Evolutionary conservation across 1,140 invertebrate genomes (phyloP).

Genomic region (Diachasmimorpha longicaudata): DNA sequence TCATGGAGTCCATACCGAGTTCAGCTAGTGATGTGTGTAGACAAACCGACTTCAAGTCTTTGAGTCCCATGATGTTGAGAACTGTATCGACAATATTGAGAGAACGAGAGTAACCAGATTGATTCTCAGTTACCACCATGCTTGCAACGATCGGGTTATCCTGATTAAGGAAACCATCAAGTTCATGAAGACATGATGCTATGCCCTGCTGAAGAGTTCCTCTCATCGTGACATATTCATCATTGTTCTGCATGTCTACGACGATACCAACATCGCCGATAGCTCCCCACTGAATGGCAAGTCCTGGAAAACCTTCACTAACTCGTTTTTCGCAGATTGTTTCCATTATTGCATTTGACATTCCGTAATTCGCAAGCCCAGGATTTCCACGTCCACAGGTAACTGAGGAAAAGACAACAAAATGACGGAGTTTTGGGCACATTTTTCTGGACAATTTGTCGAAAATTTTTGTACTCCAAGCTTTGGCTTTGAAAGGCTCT

Average conservation of each 20-base stretch:
- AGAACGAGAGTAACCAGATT: constrained; percentile 39
- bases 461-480: constrained; percentile 58
- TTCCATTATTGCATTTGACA: constrained; percentile 69
- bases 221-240: constrained; percentile 65
- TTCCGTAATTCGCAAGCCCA: constrained; percentile 80
- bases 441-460: constrained; percentile 62
- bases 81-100: constrained; percentile 59
- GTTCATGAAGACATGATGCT: constrained; percentile 65
- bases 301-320: constrained; percentile 60
- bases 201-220: constrained; percentile 75
- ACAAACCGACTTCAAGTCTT: constrained; percentile 66
- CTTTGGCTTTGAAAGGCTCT: constrained; percentile 63
- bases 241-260: constrained; percentile 70
- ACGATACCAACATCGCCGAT: constrained; percentile 67
- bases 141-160: constrained; percentile 67
- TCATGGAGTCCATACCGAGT: constrained; percentile 82
- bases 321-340: constrained; percentile 65
- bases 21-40: constrained; percentile 73
- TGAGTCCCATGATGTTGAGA: constrained; percentile 61
- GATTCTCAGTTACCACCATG: constrained; percentile 69
- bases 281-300: constrained; percentile 69
- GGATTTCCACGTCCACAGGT: constrained; percentile 78
- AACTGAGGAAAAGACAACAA: constrained; percentile 78
- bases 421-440: constrained; percentile 63
- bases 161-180: constrained; percentile 68